These are phyloP conservation scores for Azorinus chamasolen DNA, from an alignment of 2,888 invertebrate genomes.

Conservation along the genomic window DNA sequence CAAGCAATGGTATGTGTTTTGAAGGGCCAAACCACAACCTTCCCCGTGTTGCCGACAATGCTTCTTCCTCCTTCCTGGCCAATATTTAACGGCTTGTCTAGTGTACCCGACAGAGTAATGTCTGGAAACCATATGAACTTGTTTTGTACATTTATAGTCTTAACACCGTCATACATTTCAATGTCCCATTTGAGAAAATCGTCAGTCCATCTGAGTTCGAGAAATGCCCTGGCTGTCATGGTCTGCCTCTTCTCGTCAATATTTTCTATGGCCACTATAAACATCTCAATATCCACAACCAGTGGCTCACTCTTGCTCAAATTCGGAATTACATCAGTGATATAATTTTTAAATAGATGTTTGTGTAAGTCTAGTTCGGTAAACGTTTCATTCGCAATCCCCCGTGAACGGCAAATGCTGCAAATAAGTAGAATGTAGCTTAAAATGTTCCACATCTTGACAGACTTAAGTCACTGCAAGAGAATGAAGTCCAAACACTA, in stretches of 20 bases:
- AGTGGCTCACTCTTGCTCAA: slow-evolving; percentile 22
- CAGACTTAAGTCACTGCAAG: too few relatives aligned
- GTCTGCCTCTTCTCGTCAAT: slow-evolving; percentile 60
- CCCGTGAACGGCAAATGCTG: too few relatives aligned
- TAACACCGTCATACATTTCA: slow-evolving; percentile 32
- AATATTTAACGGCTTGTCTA: slow-evolving; percentile 53
- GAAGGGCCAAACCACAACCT: slow-evolving; percentile 58
- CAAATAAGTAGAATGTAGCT: too few relatives aligned
- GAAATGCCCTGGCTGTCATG: slow-evolving; percentile 46
- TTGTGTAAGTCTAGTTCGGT: slow-evolving; percentile 39
- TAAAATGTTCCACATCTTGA: too few relatives aligned
- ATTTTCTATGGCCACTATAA: slow-evolving; percentile 57
- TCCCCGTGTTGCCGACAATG: slow-evolving; percentile 36
- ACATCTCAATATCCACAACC: slow-evolving; percentile 45
- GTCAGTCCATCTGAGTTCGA: slow-evolving; percentile 62
- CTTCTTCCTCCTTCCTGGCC: slow-evolving; percentile 53
- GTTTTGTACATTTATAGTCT: slow-evolving; percentile 52
- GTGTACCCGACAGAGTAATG: slow-evolving; percentile 39
- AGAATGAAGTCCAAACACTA: too few relatives aligned
- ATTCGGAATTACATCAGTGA: slow-evolving; percentile 39
- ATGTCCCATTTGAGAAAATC: slow-evolving; percentile 48
- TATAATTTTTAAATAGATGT: slow-evolving; percentile 34
- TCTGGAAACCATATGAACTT: slow-evolving; percentile 59
- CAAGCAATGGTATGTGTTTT: slow-evolving; percentile 43
- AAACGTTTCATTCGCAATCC: too few relatives aligned